Evolutionary conservation across 1,140 invertebrate species (phyloP), one percentile per base, ranked within the genome.

Genomic region (Trichonephila clavata): DNA sequence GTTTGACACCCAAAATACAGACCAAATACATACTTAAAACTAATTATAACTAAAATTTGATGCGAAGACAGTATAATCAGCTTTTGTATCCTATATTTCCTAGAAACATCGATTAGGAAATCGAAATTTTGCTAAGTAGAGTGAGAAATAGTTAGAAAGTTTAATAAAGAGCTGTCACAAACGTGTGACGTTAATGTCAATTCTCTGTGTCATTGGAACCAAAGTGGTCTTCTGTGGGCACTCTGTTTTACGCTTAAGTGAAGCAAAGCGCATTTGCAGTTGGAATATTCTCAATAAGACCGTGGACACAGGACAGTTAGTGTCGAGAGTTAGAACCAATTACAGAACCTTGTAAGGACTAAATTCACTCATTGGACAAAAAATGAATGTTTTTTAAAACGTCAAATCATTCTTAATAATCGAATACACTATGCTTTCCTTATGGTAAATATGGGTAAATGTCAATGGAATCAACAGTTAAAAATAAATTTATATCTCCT

Each of bases 101-200:
- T 5, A 3, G 32, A 81, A 81, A 81, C 32, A 43, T 21, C 21
- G 32, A 43, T 4, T 20, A 43, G 77, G 65, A 68, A 68, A 68
- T 68, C 65, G n/a, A 68, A 68, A 68, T 68, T 68, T 68, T 21
- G 21, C 24, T 68, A 21, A 14, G 20, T 16, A 21, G 18, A 50
- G 3, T 43, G 77, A 16, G n/a, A 50, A 81, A 43, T 43, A 50
- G 43, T 81, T 81, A 50, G 77, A 81, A 16, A 50, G 77, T 43
- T 81, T 43, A 81, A 81, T 81, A 50, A 81, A 81, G 32, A 81
- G 77, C 77, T 81, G 77, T 81, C 39, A 81, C 13, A 81, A 43
- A 43, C 77, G 77, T 81, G 77, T 81, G 77, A 81, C 16, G 13
- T 81, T 43, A 43, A 1, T 81, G 65, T 68, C 65, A 68, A 68